Percentiles rank a stretch among this genome's conserved stretches.
Conservation (phyloP, 2,797 vertebrate genomes). For the Thamnophis elegans region DNA sequence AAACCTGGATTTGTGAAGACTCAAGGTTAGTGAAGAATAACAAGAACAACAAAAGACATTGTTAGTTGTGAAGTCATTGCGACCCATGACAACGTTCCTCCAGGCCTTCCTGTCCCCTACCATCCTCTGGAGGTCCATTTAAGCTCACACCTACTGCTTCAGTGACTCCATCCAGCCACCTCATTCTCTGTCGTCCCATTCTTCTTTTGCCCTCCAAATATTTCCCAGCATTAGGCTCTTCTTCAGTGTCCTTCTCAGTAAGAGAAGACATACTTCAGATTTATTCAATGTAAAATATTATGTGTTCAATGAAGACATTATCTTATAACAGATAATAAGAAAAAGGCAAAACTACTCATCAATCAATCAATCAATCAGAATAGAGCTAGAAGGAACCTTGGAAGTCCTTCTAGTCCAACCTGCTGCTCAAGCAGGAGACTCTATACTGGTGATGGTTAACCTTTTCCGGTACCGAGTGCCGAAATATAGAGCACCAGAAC, state of each 20-base stretch:
- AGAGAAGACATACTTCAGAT: background rate
- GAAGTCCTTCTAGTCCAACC: background rate
- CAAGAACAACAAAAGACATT: background rate
- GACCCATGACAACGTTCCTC: too few relatives aligned
- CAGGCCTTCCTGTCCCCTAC: too few relatives aligned
- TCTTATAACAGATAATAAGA: background rate
- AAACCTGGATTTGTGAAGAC: background rate
- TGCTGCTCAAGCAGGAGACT: background rate
- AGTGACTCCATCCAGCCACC: too few relatives aligned
- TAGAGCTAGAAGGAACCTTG: background rate
- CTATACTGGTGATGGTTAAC: background rate
- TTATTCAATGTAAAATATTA: background rate
- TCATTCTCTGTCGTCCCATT: too few relatives aligned
- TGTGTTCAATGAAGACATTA: background rate
- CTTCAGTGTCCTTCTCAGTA: too few relatives aligned
- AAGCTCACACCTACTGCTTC: too few relatives aligned
- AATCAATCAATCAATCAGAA: background rate
- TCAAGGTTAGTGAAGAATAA: background rate
- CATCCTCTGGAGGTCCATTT: too few relatives aligned
- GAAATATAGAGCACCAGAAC: too few relatives aligned
- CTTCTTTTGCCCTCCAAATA: too few relatives aligned
- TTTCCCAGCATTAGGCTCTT: too few relatives aligned
- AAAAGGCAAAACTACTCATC: background rate
- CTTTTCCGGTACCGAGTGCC: too few relatives aligned
- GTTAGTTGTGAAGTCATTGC: too few relatives aligned